Percentiles rank a stretch among this genome's conserved stretches.
phyloP scores from a whole-genome alignment of 2,113 vertebrate species.

The Laticauda colubrina region DNA sequence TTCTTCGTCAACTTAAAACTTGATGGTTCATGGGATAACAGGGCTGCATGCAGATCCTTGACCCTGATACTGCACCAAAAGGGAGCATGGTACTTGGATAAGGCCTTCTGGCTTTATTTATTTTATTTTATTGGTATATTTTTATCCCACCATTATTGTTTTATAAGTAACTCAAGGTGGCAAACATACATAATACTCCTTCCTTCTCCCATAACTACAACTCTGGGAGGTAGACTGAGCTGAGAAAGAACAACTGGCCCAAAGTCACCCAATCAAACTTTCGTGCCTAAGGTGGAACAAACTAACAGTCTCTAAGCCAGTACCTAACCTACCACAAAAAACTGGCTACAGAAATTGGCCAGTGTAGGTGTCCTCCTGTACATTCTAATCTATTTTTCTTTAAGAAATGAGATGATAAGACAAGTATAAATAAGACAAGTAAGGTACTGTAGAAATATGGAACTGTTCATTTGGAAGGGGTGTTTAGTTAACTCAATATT shows the following conservation, averaged over 20 bases:
- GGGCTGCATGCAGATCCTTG: background rate
- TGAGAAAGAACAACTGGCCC: too few species aligned
- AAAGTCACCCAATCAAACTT: background rate
- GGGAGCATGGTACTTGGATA: conserved; percentile 20
- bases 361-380: background rate
- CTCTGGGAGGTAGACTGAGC: background rate
- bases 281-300: background rate
- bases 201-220: background rate
- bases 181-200: too few species aligned
- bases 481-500: background rate
- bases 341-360: background rate
- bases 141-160: background rate
- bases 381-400: background rate
- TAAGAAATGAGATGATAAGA: background rate
- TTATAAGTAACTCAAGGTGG: background rate
- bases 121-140: background rate
- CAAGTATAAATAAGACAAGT: background rate
- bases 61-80: background rate
- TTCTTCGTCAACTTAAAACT: conserved; percentile 27
- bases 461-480: background rate
- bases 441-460: background rate
- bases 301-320: background rate
- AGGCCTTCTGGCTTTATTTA: conserved; percentile 10
- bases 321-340: background rate
- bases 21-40: background rate